These are phyloP conservation scores for Recurvirostra avosetta DNA, from an alignment of 2,113 vertebrate species.

Conservation along the genomic window DNA sequence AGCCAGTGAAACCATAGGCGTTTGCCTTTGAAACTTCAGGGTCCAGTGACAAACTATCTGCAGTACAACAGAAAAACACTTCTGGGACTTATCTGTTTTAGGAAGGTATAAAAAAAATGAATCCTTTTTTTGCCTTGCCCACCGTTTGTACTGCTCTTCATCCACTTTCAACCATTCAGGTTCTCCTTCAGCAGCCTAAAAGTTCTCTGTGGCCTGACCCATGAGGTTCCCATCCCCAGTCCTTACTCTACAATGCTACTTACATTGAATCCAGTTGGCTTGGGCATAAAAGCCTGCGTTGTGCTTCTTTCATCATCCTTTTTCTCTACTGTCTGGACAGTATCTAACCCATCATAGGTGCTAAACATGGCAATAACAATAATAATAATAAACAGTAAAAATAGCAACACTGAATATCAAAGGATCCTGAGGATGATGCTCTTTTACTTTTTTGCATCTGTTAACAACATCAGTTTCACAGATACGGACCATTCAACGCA, in stretches of 20 bases:
- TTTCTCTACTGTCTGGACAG: neutral
- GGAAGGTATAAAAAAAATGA: neutral
- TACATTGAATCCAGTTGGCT: neutral
- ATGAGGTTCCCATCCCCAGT: neutral
- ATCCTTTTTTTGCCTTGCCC: neutral
- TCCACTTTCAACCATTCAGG: neutral
- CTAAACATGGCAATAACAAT: neutral
- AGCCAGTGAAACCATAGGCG: constrained; percentile 85
- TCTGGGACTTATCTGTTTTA: neutral
- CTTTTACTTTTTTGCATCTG: neutral
- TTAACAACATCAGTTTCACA: neutral
- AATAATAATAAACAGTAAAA: neutral
- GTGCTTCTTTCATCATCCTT: neutral
- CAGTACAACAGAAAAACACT: neutral
- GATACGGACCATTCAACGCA: neutral
- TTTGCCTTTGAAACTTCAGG: constrained; percentile 83
- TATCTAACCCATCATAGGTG: neutral
- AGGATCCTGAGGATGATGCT: neutral
- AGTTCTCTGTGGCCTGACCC: neutral
- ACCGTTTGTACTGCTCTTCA: neutral
- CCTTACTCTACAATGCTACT: neutral
- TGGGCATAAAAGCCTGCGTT: neutral
- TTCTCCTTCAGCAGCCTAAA: neutral
- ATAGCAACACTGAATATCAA: neutral
- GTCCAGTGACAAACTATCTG: constrained; percentile 78